Evolutionary conservation across 2,113 vertebrate genomes (phyloP).

Genomic region (Labeo rohita): DNA sequence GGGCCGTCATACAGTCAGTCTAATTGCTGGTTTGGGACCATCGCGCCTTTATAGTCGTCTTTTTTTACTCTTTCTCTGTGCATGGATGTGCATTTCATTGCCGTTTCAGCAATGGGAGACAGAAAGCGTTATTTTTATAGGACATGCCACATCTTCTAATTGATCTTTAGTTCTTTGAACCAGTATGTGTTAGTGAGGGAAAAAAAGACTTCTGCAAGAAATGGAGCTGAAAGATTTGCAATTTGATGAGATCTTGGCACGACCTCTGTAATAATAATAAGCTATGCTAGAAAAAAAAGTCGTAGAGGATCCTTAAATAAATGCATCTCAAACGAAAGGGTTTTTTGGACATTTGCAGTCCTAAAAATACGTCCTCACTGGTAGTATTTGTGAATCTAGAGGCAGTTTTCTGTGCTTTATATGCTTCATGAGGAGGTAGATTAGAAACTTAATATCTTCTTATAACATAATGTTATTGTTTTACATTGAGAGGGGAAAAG

Average conservation of each 20-base stretch:
- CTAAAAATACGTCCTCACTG: not conserved
- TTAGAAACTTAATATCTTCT: constrained; percentile 5
- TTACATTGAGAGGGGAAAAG: not conserved
- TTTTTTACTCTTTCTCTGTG: constrained; percentile 26
- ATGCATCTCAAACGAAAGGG: not conserved
- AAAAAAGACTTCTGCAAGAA: not conserved
- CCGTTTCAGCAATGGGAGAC: not conserved
- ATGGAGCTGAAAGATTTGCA: constrained; percentile 13
- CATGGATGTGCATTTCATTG: constrained; percentile 21
- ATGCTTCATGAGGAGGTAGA: not conserved
- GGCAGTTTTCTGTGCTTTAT: not conserved
- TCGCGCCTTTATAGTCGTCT: constrained; percentile 8
- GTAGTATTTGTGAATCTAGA: not conserved
- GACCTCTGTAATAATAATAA: not conserved
- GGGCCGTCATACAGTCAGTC: not conserved
- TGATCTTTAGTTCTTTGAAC: constrained; percentile 33
- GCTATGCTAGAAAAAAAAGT: not conserved
- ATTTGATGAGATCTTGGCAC: not conserved
- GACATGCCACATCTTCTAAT: constrained; percentile 33
- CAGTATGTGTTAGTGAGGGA: not conserved
- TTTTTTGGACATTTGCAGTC: not conserved
- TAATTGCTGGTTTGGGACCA: constrained; percentile 42
- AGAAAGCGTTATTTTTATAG: constrained; percentile 13
- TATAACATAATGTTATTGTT: not conserved
- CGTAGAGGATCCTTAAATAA: not conserved